Conservation (phyloP, 2,797 vertebrate genomes). For the Argyrosomus regius region DNA sequence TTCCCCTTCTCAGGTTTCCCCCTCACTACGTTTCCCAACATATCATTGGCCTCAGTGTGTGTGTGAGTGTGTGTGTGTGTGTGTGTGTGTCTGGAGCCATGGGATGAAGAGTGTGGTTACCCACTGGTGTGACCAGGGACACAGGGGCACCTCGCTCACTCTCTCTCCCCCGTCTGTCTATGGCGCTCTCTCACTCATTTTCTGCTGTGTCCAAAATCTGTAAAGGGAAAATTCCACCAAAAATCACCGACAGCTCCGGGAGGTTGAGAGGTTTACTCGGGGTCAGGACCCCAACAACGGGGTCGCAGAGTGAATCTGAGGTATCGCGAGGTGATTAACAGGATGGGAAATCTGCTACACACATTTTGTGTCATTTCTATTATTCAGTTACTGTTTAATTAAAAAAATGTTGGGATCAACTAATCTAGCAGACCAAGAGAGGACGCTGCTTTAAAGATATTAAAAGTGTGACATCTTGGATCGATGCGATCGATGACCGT, state of each 20-base stretch:
- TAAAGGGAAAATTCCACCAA: not conserved
- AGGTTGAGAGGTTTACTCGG: too few species aligned
- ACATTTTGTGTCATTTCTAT: too few species aligned
- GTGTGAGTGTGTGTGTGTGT: constrained; percentile 53
- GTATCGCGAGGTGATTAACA: too few species aligned
- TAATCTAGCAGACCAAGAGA: not conserved
- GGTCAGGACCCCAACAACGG: too few species aligned
- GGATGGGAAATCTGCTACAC: too few species aligned
- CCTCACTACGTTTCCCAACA: constrained; percentile 76
- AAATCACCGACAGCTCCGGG: not conserved
- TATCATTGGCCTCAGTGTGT: constrained; percentile 77
- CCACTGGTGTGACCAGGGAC: constrained; percentile 77
- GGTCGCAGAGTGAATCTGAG: not conserved
- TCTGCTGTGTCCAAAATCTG: constrained; percentile 14
- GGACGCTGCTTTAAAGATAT: not conserved
- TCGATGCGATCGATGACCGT: not conserved
- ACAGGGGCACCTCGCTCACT: constrained; percentile 71
- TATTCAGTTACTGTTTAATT: too few species aligned
- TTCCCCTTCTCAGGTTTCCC: constrained; percentile 82
- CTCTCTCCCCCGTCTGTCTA: constrained; percentile 24
- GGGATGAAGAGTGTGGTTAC: constrained; percentile 77
- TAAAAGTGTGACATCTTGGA: not conserved
- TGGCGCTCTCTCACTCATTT: constrained; percentile 19
- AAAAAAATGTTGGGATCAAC: not conserved
- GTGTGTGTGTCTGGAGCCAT: constrained; percentile 75